phyloP scores from a whole-genome alignment of 2,888 invertebrate genomes.

The Tiliacea citrago region DNA sequence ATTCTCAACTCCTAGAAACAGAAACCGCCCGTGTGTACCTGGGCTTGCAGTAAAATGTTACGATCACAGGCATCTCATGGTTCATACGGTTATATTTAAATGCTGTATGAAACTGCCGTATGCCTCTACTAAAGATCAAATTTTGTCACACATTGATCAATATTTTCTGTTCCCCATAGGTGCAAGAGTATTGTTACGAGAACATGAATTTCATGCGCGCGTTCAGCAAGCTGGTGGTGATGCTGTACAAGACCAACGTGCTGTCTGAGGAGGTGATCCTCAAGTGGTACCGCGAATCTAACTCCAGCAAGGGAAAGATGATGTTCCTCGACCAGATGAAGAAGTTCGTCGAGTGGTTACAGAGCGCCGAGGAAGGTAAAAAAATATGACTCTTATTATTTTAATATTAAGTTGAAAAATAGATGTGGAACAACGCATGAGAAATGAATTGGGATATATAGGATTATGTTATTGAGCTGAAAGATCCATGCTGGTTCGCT shows the following conservation, averaged over 20 bases:
- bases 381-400: not conserved
- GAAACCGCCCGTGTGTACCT: no score
- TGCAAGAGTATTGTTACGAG: constrained; percentile 99
- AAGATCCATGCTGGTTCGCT: no score
- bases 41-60: not conserved
- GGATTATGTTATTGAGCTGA: no score
- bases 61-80: not conserved
- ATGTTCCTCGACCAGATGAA: constrained; percentile 99
- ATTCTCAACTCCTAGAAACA: no score
- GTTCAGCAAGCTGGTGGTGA: constrained; percentile 98
- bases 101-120: not conserved
- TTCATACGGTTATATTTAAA: not conserved
- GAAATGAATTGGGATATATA: no score
- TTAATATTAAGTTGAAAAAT: not conserved
- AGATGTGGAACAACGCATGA: not conserved
- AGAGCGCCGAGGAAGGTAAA: constrained; percentile 97
- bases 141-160: not conserved
- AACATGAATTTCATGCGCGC: constrained; percentile 99
- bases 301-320: constrained; percentile 98
- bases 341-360: constrained; percentile 99
- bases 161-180: not conserved
- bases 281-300: constrained; percentile 98
- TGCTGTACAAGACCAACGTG: constrained; percentile 99
- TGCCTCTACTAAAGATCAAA: no score
- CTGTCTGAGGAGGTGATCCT: constrained; percentile 98